Percentiles rank a stretch among this genome's conserved stretches.
Evolutionary conservation across 2,888 invertebrate species (phyloP).

Genomic region (Therioaphis trifolii): DNA sequence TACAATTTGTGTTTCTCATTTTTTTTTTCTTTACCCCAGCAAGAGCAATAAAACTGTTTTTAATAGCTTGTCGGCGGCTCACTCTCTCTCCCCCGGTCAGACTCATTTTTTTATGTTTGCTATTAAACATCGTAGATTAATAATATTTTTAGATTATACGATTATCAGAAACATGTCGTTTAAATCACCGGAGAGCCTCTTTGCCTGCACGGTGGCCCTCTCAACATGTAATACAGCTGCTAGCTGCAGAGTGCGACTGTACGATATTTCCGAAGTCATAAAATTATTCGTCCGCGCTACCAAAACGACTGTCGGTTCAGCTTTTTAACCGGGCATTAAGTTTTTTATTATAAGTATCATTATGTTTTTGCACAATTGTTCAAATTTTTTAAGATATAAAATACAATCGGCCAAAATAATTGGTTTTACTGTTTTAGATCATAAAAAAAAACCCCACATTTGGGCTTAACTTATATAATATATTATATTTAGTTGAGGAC

Average conservation of each 20-base stretch:
- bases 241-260: not conserved
- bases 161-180: constrained; percentile 62
- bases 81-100: not conserved
- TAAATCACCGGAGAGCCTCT: constrained; percentile 53
- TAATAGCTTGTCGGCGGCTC: constrained; percentile 62
- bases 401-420: constrained; percentile 25
- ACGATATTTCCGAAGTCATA: constrained; percentile 52
- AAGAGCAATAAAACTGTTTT: constrained; percentile 55
- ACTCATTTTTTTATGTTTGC: constrained; percentile 59
- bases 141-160: constrained; percentile 62
- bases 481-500: no score
- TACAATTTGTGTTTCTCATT: constrained; percentile 49
- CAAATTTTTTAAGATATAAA: constrained; percentile 1
- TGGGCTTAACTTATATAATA: no score
- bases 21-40: constrained; percentile 23
- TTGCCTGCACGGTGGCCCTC: constrained; percentile 56
- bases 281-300: constrained; percentile 43
- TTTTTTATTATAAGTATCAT: constrained; percentile 11
- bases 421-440: constrained; percentile 42
- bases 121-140: constrained; percentile 62
- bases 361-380: constrained; percentile 51
- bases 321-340: constrained; percentile 8
- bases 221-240: constrained; percentile 46
- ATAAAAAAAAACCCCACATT: not conserved
- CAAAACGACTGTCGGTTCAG: not conserved